Conservation (phyloP, 2,113 vertebrate genomes). For the Hydrolagus affinis region DNA sequence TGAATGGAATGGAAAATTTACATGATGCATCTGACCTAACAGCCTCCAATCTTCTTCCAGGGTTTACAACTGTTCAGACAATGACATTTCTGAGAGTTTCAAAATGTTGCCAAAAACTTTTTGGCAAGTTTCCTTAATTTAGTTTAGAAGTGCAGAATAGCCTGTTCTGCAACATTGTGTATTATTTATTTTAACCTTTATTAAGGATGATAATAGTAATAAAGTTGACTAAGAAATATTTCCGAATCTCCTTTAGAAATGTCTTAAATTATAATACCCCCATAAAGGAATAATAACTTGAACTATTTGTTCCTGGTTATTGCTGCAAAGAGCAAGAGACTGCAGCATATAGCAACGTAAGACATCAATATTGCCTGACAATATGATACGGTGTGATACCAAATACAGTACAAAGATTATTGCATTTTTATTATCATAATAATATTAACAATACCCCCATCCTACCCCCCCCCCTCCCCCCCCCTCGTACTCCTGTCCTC, state of each 20-base stretch:
- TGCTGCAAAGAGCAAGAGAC: neutral
- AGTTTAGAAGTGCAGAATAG: neutral
- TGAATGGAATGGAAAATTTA: neutral
- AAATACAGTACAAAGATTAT: too few relatives aligned
- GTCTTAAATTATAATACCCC: neutral
- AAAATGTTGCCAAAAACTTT: neutral
- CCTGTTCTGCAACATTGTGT: neutral
- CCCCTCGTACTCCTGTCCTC: too few relatives aligned
- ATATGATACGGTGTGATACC: too few relatives aligned
- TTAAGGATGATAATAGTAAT: neutral
- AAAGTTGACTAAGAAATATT: neutral
- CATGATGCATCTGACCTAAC: neutral
- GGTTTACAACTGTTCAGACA: neutral
- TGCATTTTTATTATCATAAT: too few relatives aligned
- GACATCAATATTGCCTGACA: too few relatives aligned
- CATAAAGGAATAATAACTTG: neutral
- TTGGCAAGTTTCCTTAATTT: neutral
- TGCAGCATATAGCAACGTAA: too few relatives aligned
- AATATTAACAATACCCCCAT: too few relatives aligned
- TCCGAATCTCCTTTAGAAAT: neutral
- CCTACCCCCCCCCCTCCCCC: too few relatives aligned
- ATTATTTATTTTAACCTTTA: neutral
- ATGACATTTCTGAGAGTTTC: neutral
- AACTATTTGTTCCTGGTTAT: neutral
- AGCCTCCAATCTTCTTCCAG: too few relatives aligned